Evolutionary conservation across 2,797 vertebrate genomes (phyloP).

Genomic region (Rallus crepitans): DNA sequence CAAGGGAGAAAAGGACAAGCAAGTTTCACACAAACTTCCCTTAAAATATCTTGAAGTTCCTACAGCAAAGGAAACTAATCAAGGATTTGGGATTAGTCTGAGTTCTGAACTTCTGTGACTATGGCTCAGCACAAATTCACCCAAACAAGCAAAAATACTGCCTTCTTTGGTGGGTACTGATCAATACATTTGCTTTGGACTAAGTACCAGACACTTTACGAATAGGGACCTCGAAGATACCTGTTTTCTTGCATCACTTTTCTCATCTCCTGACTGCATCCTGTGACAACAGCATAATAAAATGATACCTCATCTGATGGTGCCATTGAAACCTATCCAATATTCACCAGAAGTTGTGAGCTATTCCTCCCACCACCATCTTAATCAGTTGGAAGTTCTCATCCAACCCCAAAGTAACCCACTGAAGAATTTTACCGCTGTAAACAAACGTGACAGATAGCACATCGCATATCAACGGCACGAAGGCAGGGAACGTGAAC

Average conservation of each 20-base stretch:
- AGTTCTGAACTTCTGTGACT: not conserved
- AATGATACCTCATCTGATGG: not conserved
- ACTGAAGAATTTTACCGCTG: not conserved
- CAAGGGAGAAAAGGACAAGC: not conserved
- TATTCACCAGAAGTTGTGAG: not conserved
- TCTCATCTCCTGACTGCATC: not conserved
- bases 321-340: not conserved
- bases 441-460: conserved; percentile 36
- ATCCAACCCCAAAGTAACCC: not conserved
- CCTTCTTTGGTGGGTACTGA: not conserved
- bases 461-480: not conserved
- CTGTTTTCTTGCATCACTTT: not conserved
- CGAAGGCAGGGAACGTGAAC: not conserved
- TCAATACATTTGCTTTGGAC: not conserved
- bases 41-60: not conserved
- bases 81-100: not conserved
- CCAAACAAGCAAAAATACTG: not conserved
- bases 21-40: not conserved
- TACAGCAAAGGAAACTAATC: not conserved
- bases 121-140: not conserved
- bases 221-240: not conserved
- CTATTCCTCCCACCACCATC: not conserved
- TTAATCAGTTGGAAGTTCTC: not conserved
- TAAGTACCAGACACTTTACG: not conserved
- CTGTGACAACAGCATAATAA: not conserved